Evolutionary conservation across 2,888 invertebrate genomes (phyloP).

Genomic region (Actias luna): DNA sequence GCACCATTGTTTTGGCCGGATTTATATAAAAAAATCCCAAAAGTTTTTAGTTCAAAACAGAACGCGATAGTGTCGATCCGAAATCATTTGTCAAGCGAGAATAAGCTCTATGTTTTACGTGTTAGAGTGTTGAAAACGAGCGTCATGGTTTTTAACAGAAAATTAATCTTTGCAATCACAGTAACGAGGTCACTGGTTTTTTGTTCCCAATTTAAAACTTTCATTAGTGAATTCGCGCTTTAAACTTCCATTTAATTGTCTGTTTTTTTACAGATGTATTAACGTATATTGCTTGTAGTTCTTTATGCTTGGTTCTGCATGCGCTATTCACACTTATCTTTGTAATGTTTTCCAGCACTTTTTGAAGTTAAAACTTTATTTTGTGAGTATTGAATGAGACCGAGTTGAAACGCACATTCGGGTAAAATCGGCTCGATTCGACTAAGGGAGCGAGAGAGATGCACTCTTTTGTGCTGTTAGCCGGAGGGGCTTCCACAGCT

Average conservation of each 20-base stretch:
- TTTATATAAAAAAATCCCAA: slow-evolving; percentile 65
- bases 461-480: too few species aligned
- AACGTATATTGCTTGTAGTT: background rate
- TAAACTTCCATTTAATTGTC: slow-evolving; percentile 56
- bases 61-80: slow-evolving; percentile 27
- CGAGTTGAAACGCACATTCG: too few species aligned
- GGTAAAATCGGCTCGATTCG: too few species aligned
- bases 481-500: too few species aligned
- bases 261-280: background rate
- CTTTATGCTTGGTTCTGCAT: background rate
- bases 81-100: slow-evolving; percentile 25
- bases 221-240: slow-evolving; percentile 76
- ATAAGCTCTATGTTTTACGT: slow-evolving; percentile 31
- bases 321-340: background rate
- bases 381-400: too few species aligned
- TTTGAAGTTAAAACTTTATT: too few species aligned
- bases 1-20: slow-evolving; percentile 73
- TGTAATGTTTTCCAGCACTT: too few species aligned
- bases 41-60: slow-evolving; percentile 48
- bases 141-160: slow-evolving; percentile 35
- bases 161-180: slow-evolving; percentile 55
- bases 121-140: slow-evolving; percentile 35
- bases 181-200: slow-evolving; percentile 72
- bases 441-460: too few species aligned
- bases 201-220: slow-evolving; percentile 76